phyloP scores from a whole-genome alignment of 1,140 invertebrate genomes.

The Trinorchestia longiramus region DNA sequence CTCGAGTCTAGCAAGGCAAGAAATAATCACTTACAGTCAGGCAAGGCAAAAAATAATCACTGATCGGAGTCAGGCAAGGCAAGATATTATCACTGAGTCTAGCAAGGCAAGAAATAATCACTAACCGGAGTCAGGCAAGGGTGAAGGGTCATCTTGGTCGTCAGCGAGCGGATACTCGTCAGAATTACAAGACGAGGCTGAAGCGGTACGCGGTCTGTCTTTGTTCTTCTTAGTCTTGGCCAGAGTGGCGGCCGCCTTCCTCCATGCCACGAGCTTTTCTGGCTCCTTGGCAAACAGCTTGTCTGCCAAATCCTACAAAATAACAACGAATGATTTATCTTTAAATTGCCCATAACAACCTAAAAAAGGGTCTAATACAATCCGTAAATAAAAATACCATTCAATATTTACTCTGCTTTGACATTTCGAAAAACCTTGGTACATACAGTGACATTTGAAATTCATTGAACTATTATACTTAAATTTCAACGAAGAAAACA shows the following conservation, averaged over 20 bases:
- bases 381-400: too few species aligned
- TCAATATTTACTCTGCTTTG: too few species aligned
- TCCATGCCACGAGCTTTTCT: conserved; percentile 73
- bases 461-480: too few species aligned
- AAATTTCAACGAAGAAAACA: too few species aligned
- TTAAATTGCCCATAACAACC: background rate
- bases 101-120: background rate
- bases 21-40: too few species aligned
- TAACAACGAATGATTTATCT: background rate
- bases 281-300: conserved; percentile 87
- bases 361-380: too few species aligned
- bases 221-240: background rate
- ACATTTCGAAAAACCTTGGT: too few species aligned
- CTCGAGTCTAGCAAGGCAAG: too few species aligned
- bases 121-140: conserved; percentile 14
- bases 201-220: conserved; percentile 58
- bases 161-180: conserved; percentile 64
- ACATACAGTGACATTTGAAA: too few species aligned
- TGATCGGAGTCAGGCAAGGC: background rate
- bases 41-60: background rate
- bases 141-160: conserved; percentile 60
- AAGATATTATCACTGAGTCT: background rate
- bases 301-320: conserved; percentile 79
- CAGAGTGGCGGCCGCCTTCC: conserved; percentile 54
- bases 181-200: conserved; percentile 62